Evolutionary conservation across 2,888 invertebrate species (phyloP).

Genomic region (Endomychus coccineus): DNA sequence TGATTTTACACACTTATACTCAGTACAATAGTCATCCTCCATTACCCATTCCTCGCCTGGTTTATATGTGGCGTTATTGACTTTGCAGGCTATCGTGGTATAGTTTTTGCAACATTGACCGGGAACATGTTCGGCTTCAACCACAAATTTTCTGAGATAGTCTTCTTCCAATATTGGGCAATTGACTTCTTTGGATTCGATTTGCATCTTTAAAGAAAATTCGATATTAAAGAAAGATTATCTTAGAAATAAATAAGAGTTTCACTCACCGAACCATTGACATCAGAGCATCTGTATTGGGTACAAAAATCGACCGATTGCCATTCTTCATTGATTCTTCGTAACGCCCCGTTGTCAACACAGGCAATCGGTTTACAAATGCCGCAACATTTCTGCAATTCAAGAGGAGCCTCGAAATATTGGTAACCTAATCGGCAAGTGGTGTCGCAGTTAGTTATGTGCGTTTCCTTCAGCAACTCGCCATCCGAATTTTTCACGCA

Average conservation of each 20-base stretch:
- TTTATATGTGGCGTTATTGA: slow-evolving; percentile 37
- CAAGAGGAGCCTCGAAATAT: slow-evolving; percentile 41
- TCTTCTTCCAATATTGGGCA: no score
- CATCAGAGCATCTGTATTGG: slow-evolving; percentile 50
- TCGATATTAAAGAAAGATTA: no score
- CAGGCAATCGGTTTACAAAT: slow-evolving; percentile 52
- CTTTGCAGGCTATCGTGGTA: slow-evolving; percentile 53
- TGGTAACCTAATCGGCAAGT: slow-evolving; percentile 50
- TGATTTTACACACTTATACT: slow-evolving; percentile 46
- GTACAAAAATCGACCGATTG: slow-evolving; percentile 55
- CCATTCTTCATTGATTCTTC: slow-evolving; percentile 52
- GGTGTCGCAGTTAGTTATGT: slow-evolving; percentile 49
- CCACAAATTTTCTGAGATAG: slow-evolving; percentile 6
- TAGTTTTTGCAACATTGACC: slow-evolving; percentile 59
- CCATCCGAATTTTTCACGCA: slow-evolving; percentile 46
- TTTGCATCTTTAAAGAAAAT: no score
- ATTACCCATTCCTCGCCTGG: slow-evolving; percentile 55
- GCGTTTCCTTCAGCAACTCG: slow-evolving; percentile 49
- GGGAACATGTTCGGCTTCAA: slow-evolving; percentile 46
- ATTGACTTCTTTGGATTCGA: no score
- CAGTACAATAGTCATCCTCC: slow-evolving; percentile 48
- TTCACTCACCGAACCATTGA: slow-evolving; percentile 45
- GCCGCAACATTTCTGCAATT: slow-evolving; percentile 55
- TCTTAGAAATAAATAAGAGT: no score
- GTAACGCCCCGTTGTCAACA: slow-evolving; percentile 47